A percentile compares a stretch with the other conserved stretches of the same genome.
Evolutionary conservation across 1,140 invertebrate species (phyloP).

Genomic region (Zaprionus ghesquierei): DNA sequence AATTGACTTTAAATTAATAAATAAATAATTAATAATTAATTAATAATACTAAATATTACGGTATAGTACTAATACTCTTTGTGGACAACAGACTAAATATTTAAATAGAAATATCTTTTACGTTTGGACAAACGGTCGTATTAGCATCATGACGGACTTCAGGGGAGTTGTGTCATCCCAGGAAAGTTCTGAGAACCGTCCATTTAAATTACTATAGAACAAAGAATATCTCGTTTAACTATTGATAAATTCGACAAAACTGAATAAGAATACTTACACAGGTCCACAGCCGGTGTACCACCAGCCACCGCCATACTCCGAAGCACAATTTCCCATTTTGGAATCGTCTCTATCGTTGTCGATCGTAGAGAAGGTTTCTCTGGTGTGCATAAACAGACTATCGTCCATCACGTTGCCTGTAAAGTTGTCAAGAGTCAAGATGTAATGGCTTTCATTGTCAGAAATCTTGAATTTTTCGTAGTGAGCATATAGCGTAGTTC

Average conservation of each 20-base stretch:
- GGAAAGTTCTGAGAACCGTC: background rate
- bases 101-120: background rate
- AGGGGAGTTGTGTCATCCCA: background rate
- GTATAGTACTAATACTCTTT: no score
- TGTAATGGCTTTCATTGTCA: background rate
- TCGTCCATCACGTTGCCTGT: background rate
- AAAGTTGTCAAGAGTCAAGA: background rate
- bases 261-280: background rate
- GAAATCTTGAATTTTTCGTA: background rate
- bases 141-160: background rate
- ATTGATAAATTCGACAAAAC: background rate
- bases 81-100: no score
- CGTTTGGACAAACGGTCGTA: background rate
- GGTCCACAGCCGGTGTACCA: background rate
- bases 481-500: background rate
- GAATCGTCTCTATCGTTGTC: background rate
- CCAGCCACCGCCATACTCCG: background rate
- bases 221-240: background rate
- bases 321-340: background rate
- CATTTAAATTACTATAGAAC: background rate
- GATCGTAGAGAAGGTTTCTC: background rate
- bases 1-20: no score
- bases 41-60: no score
- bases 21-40: no score
- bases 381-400: background rate